Evolutionary conservation across 2,113 vertebrate genomes (phyloP).

Genomic region (Puffinus mauretanicus): DNA sequence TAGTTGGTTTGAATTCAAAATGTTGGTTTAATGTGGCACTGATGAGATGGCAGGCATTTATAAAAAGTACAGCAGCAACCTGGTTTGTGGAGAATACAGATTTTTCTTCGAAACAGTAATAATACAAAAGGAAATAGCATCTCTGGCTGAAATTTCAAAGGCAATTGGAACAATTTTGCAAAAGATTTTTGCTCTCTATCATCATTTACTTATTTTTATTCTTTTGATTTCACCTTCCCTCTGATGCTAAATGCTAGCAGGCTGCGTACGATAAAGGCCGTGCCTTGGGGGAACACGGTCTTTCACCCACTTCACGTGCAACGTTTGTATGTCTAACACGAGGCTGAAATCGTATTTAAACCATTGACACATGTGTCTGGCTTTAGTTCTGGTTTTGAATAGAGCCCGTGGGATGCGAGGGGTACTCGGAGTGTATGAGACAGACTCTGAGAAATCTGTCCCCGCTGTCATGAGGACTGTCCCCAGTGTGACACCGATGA

Average conservation of each 20-base stretch:
- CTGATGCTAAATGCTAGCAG: neutral
- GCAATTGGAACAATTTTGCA: neutral
- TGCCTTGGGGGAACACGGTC: neutral
- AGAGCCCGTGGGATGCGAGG: neutral
- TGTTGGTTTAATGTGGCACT: constrained; percentile 42
- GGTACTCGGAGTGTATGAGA: rapidly evolving
- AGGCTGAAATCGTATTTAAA: rapidly evolving
- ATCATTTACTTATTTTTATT: neutral
- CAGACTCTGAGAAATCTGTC: neutral
- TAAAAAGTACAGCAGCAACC: neutral
- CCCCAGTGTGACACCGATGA: rapidly evolving
- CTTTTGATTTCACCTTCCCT: constrained; percentile 18
- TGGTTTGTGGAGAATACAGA: neutral
- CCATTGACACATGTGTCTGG: rapidly evolving
- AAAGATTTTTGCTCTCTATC: neutral
- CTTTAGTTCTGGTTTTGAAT: neutral
- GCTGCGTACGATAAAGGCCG: neutral
- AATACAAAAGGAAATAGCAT: neutral
- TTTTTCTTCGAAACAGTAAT: neutral
- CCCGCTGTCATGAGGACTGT: rapidly evolving
- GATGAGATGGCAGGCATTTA: constrained; percentile 22
- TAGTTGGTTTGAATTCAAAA: neutral
- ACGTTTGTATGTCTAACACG: neutral
- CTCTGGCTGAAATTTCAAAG: constrained; percentile 11
- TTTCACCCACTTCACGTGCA: neutral